These are phyloP conservation scores for Hydractinia symbiolongicarpus DNA, from an alignment of 30 jellyfish, hydroid and myxozoan genomes.

Conservation along the genomic window DNA sequence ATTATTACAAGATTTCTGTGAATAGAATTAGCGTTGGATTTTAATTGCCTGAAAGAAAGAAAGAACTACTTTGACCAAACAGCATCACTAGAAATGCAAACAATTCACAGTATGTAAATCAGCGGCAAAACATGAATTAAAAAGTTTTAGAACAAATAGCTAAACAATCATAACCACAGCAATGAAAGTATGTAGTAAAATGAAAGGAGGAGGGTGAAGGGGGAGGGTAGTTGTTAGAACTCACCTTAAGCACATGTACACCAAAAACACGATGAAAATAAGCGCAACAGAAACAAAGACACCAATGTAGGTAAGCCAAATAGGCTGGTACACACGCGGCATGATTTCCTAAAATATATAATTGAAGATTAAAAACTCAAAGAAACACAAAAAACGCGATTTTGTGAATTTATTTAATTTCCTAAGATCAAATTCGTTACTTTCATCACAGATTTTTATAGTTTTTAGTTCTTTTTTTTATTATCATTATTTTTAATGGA, in stretches of 20 bases:
- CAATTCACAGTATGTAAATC: neutral
- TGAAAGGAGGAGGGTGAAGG: no score
- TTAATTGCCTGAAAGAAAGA: slow-evolving; percentile 58
- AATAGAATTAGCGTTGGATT: slow-evolving; percentile 80
- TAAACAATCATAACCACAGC: no score
- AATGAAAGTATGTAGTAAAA: no score
- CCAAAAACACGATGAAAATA: slow-evolving; percentile 56
- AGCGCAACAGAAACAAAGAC: slow-evolving; percentile 67
- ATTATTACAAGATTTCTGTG: slow-evolving; percentile 86
- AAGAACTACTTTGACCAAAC: neutral
- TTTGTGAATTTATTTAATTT: no score
- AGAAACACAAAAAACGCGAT: no score
- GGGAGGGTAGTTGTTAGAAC: neutral
- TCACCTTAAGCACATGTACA: slow-evolving; percentile 80
- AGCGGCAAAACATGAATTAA: neutral
- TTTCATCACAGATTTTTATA: no score
- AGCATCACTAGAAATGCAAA: slow-evolving; percentile 1
- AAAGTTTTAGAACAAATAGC: no score
- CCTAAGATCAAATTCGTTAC: no score
- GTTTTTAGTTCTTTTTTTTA: no score
- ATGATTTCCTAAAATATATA: slow-evolving; percentile 18
- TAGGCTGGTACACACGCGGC: slow-evolving; percentile 55
- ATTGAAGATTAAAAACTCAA: neutral
- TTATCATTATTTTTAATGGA: no score
- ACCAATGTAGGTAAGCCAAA: slow-evolving; percentile 57